Conservation (phyloP, 2,113 vertebrate genomes). For the Oenanthe oenanthe region DNA sequence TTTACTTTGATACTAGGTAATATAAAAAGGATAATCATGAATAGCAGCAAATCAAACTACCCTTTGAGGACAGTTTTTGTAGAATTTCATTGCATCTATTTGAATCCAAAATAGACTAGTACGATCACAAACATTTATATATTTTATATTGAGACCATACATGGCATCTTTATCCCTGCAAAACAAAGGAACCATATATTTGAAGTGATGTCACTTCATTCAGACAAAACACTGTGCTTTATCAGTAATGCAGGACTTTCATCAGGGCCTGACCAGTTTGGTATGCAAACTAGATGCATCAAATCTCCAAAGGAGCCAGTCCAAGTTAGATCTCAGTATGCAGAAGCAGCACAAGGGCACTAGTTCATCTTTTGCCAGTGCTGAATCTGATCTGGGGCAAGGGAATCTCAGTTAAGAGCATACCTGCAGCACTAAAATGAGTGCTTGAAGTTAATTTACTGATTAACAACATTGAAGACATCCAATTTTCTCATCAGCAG, state of each 20-base stretch:
- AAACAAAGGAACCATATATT: not conserved
- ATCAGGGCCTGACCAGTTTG: not conserved
- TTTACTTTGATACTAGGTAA: not conserved
- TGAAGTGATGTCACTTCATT: not conserved
- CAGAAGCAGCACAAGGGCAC: not conserved
- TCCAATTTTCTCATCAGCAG: not conserved
- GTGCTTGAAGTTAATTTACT: slow-evolving; percentile 19
- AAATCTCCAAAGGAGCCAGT: not conserved
- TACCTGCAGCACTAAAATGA: not conserved
- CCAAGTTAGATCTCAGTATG: not conserved
- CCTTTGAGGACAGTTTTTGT: not conserved
- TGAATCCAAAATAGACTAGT: not conserved
- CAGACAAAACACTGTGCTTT: not conserved
- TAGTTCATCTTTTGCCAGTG: not conserved
- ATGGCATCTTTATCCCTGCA: not conserved
- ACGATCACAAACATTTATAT: not conserved
- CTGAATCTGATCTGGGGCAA: not conserved
- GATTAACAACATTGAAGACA: not conserved
- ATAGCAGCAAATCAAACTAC: not conserved
- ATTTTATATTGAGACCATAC: not conserved
- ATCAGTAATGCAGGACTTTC: not conserved
- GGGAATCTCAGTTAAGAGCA: not conserved
- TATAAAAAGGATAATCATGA: not conserved
- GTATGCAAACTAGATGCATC: not conserved
- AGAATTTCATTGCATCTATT: not conserved